Evolutionary conservation across 2,113 vertebrate species (phyloP), one percentile per base, ranked within the genome.

Genomic region (Syngnathus scovelli): DNA sequence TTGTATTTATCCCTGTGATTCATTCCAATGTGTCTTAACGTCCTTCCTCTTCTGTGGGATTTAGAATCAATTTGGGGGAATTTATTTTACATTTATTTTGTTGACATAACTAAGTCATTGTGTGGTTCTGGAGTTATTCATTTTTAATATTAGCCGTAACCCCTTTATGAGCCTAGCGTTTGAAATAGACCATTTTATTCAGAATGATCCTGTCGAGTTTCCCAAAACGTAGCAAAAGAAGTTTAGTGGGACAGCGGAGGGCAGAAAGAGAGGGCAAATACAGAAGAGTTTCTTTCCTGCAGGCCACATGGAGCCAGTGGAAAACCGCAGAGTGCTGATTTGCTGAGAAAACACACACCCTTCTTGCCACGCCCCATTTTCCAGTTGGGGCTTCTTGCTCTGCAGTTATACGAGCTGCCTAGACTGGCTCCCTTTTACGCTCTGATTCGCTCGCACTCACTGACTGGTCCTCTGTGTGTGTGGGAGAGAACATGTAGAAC

Each of bases 281-380:
- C 38, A 65, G 76, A 81, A 81, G 63, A 79, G 27, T 68, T 63
- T 73, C 80, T 82, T 76, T 66, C 70, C 51, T 62, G 62, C 19
- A 58, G 65, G 68, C 82, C 83, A 82, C 79, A 82, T 74, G 78
- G 62, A 72, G 76, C 58, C 67, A 63, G 67, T 15, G 58, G n/a
- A 52, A 75, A 75, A 41, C 70, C 61, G 70, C 69, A 66, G 74
- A 21, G 43, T 7, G 80, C 56, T 81, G 89, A 86, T 90, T 88
- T 64, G 86, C 79, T 82, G 81, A 84, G 52, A 33, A 64, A 67
- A 69, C 63, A 70, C 83, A 83, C 86, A 16, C 85, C 86, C 85
- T 78, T 66, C 74, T 83, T 37, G 12, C 23, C 44, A 56, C 9
- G 5, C 73, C 64, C 36, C n/a, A 64, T 46, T 67, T 18, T 66